Evolutionary conservation across 92 coral and sea anemone species (phyloP).

Genomic region (Zoanthus solanderi): DNA sequence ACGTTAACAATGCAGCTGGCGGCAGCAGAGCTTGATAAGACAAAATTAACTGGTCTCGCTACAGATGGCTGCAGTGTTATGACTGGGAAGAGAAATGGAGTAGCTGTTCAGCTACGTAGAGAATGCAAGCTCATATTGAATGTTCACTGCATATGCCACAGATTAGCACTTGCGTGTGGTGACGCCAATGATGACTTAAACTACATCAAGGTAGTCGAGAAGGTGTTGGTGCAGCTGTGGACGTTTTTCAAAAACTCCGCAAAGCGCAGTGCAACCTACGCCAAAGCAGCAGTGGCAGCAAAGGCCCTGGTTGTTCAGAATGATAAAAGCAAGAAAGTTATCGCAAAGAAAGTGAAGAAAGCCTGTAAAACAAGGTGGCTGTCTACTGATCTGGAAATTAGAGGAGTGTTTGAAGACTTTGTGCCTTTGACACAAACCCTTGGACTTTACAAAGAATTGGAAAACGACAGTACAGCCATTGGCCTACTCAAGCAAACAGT

Average conservation of each 20-base stretch:
- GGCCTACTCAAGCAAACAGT: constrained; percentile 64
- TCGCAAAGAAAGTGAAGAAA: background rate
- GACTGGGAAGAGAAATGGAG: constrained; percentile 73
- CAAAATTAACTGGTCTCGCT: constrained; percentile 44
- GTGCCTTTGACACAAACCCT: constrained; percentile 71
- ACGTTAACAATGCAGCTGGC: background rate
- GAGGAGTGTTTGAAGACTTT: constrained; percentile 78
- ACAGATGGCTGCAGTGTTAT: constrained; percentile 68
- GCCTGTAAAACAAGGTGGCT: constrained; percentile 80
- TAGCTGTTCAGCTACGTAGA: constrained; percentile 50
- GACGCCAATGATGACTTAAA: constrained; percentile 66
- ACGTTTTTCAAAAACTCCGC: constrained; percentile 74
- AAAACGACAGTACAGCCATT: constrained; percentile 65
- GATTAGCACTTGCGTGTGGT: constrained; percentile 73
- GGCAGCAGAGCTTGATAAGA: constrained; percentile 10
- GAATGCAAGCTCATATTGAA: constrained; percentile 56
- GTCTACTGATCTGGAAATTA: constrained; percentile 66
- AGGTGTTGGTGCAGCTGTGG: constrained; percentile 69
- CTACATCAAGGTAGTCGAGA: constrained; percentile 65
- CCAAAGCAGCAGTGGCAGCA: constrained; percentile 67
- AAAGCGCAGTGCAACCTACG: constrained; percentile 72
- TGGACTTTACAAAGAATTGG: constrained; percentile 56
- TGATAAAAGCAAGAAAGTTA: constrained; percentile 46
- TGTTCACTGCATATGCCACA: constrained; percentile 72
- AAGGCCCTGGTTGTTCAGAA: constrained; percentile 46